phyloP scores from a whole-genome alignment of 2,113 vertebrate species.

The human (Homo sapiens) region GRCh38 chr6:25602501-25603000 shows the following conservation, averaged over 20 bases:
- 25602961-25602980: not conserved
- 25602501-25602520: conserved; percentile 43
- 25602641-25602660: not conserved
- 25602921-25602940: too few relatives aligned
- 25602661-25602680: not conserved
- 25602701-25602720: not conserved
- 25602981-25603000: too few relatives aligned
- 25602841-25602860: not conserved
- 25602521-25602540: not conserved
- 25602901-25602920: not conserved
- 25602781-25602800: not conserved
- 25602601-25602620: not conserved
- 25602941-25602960: not conserved
- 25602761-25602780: not conserved
- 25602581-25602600: conserved; percentile 42
- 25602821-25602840: not conserved
- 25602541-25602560: rapidly evolving
- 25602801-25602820: not conserved
- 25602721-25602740: not conserved
- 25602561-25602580: conserved; percentile 82
- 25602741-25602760: too few relatives aligned
- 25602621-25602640: not conserved
- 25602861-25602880: not conserved
- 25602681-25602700: not conserved
- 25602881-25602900: not conserved